phyloP scores from a whole-genome alignment of 2,888 invertebrate species.

The Spatulosminthurus flaviceps region DNA sequence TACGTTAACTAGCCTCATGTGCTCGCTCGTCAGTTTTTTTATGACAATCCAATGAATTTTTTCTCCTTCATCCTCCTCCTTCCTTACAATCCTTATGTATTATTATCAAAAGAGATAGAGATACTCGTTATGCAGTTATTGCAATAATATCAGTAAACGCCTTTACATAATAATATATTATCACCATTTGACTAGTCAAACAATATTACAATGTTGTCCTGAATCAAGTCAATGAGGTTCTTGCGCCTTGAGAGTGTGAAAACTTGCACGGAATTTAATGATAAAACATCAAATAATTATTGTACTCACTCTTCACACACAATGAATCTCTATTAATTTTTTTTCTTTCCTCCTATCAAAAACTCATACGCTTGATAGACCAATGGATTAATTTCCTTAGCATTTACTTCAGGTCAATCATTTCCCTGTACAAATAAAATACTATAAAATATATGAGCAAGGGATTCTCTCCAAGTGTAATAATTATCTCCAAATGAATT shows the following conservation, averaged over 20 bases:
- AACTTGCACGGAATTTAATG: conserved; percentile 5
- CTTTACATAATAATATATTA: conserved; percentile 38
- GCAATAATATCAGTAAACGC: conserved; percentile 26
- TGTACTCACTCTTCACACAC: background rate
- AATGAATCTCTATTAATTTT: background rate
- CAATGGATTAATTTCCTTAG: too few species aligned
- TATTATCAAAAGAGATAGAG: background rate
- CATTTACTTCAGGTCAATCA: too few species aligned
- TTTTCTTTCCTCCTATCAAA: too few species aligned
- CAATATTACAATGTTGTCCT: background rate
- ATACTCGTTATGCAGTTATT: conserved; percentile 3
- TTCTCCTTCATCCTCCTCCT: conserved; percentile 8
- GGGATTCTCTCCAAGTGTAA: too few species aligned
- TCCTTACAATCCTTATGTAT: too few species aligned
- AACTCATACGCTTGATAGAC: too few species aligned
- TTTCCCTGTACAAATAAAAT: too few species aligned
- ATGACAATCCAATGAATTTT: conserved; percentile 10
- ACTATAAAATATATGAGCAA: too few species aligned
- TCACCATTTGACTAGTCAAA: conserved; percentile 23
- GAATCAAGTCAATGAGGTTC: too few species aligned
- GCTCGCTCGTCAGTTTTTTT: background rate
- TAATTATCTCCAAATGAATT: too few species aligned
- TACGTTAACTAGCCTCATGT: conserved; percentile 25
- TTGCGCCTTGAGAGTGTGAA: conserved; percentile 8
- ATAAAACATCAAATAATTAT: conserved; percentile 14